Evolutionary conservation across 1,140 invertebrate species (phyloP).

Genomic region (Aricia agestis): DNA sequence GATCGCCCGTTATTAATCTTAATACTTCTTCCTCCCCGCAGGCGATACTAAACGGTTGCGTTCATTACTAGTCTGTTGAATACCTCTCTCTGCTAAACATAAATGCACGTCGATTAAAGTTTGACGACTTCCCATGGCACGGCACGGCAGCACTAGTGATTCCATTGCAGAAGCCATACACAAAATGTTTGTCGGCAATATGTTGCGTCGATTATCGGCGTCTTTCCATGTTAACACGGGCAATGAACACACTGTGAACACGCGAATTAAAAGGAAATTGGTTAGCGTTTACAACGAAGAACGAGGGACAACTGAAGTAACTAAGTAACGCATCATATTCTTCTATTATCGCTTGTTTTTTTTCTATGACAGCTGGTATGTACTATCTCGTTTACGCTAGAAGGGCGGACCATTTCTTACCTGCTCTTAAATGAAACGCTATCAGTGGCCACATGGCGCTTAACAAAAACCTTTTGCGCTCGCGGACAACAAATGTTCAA

Average conservation of each 20-base stretch:
- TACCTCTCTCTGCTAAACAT: constrained; percentile 13
- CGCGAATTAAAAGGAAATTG: constrained; percentile 14
- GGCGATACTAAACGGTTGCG: constrained; percentile 10
- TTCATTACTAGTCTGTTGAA: constrained; percentile 15
- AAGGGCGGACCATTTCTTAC: too few species aligned
- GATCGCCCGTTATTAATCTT: constrained; percentile 17
- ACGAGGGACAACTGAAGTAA: constrained; percentile 24
- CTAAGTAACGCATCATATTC: not conserved
- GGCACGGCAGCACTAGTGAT: constrained; percentile 25
- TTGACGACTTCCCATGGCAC: constrained; percentile 22
- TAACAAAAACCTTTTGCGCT: too few species aligned
- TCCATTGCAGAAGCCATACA: constrained; percentile 29
- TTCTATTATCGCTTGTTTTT: too few species aligned
- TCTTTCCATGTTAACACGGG: constrained; percentile 2
- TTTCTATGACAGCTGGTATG: too few species aligned
- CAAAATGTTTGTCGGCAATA: constrained; percentile 26
- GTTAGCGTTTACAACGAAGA: constrained; percentile 25
- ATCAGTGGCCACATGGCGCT: too few species aligned
- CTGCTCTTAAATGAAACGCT: too few species aligned
- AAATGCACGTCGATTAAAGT: constrained; percentile 18
- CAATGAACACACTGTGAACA: constrained; percentile 13
- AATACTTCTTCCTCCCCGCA: constrained; percentile 15
- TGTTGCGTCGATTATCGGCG: constrained; percentile 21
- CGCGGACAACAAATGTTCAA: too few species aligned
- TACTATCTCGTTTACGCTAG: too few species aligned